These are phyloP conservation scores for Acleris holmiana DNA, from an alignment of 2,888 invertebrate genomes.

Conservation along the genomic window DNA sequence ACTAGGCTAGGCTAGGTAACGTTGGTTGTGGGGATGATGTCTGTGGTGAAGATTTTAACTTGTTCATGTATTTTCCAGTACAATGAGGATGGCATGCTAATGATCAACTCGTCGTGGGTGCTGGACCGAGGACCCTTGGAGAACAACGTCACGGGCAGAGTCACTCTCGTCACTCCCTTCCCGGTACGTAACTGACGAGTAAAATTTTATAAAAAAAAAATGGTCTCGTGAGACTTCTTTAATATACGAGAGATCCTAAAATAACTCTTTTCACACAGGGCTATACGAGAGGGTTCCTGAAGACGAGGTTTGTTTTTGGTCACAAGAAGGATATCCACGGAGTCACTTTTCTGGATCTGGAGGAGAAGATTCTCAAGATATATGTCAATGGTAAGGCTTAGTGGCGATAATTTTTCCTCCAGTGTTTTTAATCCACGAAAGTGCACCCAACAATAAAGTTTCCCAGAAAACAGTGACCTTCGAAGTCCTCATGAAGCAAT, in stretches of 20 bases:
- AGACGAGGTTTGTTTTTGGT: slow-evolving; percentile 86
- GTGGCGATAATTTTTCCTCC: no score
- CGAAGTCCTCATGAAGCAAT: no score
- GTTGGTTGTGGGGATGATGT: no score
- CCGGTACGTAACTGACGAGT: slow-evolving; percentile 56
- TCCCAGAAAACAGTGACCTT: no score
- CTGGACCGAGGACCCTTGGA: slow-evolving; percentile 80
- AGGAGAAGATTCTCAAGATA: slow-evolving; percentile 87
- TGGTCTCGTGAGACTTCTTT: neutral
- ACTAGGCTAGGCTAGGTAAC: no score
- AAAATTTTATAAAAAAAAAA: no score
- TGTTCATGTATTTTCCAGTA: slow-evolving; percentile 67
- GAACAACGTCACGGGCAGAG: slow-evolving; percentile 87
- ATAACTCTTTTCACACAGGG: slow-evolving; percentile 66
- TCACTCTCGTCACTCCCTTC: slow-evolving; percentile 88
- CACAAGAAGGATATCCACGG: slow-evolving; percentile 87
- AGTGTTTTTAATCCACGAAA: no score
- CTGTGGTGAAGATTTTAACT: no score
- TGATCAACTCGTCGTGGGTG: slow-evolving; percentile 89
- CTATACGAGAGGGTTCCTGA: slow-evolving; percentile 87
- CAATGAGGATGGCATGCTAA: slow-evolving; percentile 87
- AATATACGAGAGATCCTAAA: neutral
- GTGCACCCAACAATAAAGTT: no score
- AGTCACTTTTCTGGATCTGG: slow-evolving; percentile 88
- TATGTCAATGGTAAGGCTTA: slow-evolving; percentile 82